Evolutionary conservation across 1,140 invertebrate genomes (phyloP).

Genomic region (Drosophila athabasca): DNA sequence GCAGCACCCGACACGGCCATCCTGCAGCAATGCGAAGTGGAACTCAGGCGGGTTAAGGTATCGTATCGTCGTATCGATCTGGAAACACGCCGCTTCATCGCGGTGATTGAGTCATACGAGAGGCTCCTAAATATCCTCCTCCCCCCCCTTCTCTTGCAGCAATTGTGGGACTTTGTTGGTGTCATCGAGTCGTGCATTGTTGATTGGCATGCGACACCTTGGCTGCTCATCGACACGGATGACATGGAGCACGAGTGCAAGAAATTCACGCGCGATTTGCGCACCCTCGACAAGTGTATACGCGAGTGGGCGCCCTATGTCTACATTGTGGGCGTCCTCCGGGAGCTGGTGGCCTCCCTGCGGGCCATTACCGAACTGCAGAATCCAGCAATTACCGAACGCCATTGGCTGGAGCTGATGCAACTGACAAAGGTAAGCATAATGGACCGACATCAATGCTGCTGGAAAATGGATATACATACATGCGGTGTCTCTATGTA

Average conservation of each 20-base stretch:
- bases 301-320: conserved; percentile 90
- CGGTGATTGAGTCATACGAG: not conserved
- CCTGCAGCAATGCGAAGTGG: conserved; percentile 85
- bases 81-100: not conserved
- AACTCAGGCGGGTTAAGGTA: conserved; percentile 88
- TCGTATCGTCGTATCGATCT: conserved; percentile 23
- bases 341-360: conserved; percentile 91
- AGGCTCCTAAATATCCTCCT: not conserved
- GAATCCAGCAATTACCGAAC: conserved; percentile 93
- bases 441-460: not conserved
- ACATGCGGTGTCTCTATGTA: not conserved
- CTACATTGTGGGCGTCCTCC: conserved; percentile 87
- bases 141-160: conserved; percentile 83
- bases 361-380: conserved; percentile 93
- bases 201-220: conserved; percentile 93
- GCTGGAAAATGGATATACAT: not conserved
- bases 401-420: conserved; percentile 95
- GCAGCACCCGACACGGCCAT: conserved; percentile 89
- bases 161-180: conserved; percentile 93
- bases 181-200: conserved; percentile 90
- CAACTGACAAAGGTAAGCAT: conserved; percentile 89
- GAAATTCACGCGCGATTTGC: conserved; percentile 91
- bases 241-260: conserved; percentile 95
- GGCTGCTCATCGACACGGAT: conserved; percentile 94
- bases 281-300: conserved; percentile 92